phyloP scores from a whole-genome alignment of 2,888 invertebrate species.

The Mycogona germanica region DNA sequence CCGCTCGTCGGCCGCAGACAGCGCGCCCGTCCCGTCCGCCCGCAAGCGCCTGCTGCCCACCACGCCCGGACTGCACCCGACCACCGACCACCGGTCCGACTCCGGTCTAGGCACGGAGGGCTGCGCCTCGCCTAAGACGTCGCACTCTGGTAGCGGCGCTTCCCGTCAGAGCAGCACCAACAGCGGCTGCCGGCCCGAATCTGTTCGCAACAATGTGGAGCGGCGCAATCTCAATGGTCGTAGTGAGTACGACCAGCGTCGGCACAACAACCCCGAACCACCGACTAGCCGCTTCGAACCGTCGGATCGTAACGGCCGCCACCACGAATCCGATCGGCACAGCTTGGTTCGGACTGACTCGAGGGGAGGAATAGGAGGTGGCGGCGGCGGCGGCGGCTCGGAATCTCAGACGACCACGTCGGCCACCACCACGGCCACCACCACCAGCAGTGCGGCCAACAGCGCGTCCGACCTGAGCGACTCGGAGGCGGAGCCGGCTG shows the following conservation, averaged over 20 bases:
- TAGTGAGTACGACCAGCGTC: no score
- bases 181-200: constrained; percentile 14
- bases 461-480: constrained; percentile 17
- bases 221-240: no score
- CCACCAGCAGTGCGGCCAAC: constrained; percentile 1
- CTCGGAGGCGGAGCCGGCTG: constrained; percentile 10
- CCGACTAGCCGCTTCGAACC: no score
- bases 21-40: neutral
- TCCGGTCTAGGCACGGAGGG: constrained; percentile 13
- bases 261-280: no score
- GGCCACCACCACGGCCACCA: no score
- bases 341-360: constrained; percentile 9
- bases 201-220: no score
- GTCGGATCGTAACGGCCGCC: no score
- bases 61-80: neutral
- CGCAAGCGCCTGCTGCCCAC: constrained; percentile 15
- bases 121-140: constrained; percentile 17
- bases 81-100: constrained; percentile 15
- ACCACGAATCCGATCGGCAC: no score
- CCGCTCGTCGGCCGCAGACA: neutral
- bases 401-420: neutral
- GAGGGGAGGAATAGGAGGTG: no score
- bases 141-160: constrained; percentile 20
- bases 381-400: no score
- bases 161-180: constrained; percentile 17